These are phyloP conservation scores for Daubentonia madagascariensis DNA, from an alignment of 2,113 vertebrate species.

Conservation along the genomic window DNA sequence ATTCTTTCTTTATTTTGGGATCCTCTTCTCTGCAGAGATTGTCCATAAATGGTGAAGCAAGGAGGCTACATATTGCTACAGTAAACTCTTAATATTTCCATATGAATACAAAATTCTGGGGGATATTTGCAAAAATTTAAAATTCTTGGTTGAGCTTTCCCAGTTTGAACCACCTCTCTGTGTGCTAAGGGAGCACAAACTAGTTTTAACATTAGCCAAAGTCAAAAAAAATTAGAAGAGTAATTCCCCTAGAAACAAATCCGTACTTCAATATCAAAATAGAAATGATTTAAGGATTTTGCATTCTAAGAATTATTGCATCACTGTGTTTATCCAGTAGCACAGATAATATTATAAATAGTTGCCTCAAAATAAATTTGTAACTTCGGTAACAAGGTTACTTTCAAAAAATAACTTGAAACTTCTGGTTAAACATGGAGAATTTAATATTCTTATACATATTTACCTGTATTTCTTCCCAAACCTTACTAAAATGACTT, in stretches of 20 bases:
- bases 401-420: background rate
- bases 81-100: background rate
- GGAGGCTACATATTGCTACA: background rate
- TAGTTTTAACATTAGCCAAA: background rate
- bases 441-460: background rate
- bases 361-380: background rate
- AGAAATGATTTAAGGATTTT: background rate
- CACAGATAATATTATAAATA: background rate
- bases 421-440: background rate
- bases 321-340: background rate
- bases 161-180: background rate
- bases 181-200: background rate
- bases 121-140: background rate
- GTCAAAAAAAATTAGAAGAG: background rate
- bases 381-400: background rate
- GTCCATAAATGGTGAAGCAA: background rate
- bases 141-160: background rate
- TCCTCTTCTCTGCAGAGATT: background rate
- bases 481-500: background rate
- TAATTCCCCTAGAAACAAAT: constrained; percentile 4
- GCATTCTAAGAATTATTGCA: background rate
- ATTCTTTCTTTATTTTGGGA: background rate
- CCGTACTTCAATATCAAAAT: background rate
- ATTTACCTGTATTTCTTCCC: background rate
- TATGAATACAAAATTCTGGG: background rate